phyloP scores from a whole-genome alignment of 1,140 invertebrate species.

The Megalopta genalis region DNA sequence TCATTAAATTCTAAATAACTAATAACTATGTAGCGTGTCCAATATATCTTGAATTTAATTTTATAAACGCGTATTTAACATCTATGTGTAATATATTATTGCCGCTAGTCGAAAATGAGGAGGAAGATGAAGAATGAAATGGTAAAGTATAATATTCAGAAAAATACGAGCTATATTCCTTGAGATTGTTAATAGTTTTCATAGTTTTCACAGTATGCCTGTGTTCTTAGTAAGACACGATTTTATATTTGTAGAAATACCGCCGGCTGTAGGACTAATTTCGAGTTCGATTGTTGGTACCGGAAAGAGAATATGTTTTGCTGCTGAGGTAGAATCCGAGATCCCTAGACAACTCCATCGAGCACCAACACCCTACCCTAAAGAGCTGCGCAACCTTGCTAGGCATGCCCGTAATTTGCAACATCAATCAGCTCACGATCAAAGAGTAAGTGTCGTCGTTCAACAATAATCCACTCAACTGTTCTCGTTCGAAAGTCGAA shows the following conservation, averaged over 20 bases:
- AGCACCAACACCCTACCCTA: slow-evolving; percentile 95
- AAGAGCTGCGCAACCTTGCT: slow-evolving; percentile 92
- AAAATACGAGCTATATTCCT: slow-evolving; percentile 5
- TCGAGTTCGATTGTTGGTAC: slow-evolving; percentile 72
- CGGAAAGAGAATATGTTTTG: slow-evolving; percentile 85
- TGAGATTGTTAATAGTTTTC: not conserved
- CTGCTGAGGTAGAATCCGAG: slow-evolving; percentile 83
- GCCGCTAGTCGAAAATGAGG: slow-evolving; percentile 69
- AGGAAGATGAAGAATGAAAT: slow-evolving; percentile 77
- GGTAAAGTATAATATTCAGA: slow-evolving; percentile 65
- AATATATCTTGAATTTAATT: not conserved
- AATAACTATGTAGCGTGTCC: not conserved
- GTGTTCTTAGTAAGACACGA: not conserved
- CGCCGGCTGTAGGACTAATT: slow-evolving; percentile 73
- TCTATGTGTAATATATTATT: slow-evolving; percentile 35
- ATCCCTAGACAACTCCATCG: slow-evolving; percentile 84
- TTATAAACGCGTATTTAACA: slow-evolving; percentile 21
- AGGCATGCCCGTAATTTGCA: slow-evolving; percentile 85
- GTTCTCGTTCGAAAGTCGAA: not conserved
- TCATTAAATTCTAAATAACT: not conserved
- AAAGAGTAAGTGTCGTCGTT: slow-evolving; percentile 64
- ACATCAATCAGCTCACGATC: slow-evolving; percentile 75
- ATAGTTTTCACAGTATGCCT: not conserved
- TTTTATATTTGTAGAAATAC: slow-evolving; percentile 65
- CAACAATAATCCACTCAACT: no score